These are phyloP conservation scores for Erannis defoliaria DNA, from an alignment of 2,888 invertebrate species.

Conservation along the genomic window DNA sequence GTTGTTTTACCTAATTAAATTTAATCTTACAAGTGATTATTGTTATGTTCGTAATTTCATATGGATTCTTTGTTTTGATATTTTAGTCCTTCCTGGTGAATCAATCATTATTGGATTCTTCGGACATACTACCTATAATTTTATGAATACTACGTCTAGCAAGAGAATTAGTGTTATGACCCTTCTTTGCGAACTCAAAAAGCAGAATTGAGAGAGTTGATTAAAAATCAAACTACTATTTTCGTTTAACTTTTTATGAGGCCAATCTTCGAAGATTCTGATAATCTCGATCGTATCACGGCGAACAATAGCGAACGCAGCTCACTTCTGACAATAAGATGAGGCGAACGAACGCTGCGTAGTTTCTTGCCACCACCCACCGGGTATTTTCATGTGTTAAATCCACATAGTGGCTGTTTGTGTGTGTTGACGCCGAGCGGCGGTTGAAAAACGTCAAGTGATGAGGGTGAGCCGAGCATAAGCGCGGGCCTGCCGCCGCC, in stretches of 20 bases:
- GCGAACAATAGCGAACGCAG: constrained; percentile 56
- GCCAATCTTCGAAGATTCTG: constrained; percentile 40
- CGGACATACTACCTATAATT: too few species aligned
- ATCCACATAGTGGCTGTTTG: constrained; percentile 52
- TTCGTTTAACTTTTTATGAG: constrained; percentile 32
- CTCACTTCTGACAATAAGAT: constrained; percentile 59
- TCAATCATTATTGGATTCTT: not conserved
- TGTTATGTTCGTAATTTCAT: constrained; percentile 4
- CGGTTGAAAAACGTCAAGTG: constrained; percentile 63
- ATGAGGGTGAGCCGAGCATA: constrained; percentile 59
- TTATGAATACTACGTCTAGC: too few species aligned
- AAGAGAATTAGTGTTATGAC: too few species aligned
- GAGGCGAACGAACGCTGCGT: constrained; percentile 69
- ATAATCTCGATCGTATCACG: constrained; percentile 49
- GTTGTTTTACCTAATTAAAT: constrained; percentile 37
- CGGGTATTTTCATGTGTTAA: constrained; percentile 60
- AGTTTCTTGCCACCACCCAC: constrained; percentile 63
- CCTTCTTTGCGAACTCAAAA: not conserved
- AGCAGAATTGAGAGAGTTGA: constrained; percentile 1
- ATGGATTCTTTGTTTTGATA: constrained; percentile 7
- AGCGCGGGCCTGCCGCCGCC: constrained; percentile 39
- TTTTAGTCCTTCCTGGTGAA: not conserved
- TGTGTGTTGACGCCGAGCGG: constrained; percentile 52
- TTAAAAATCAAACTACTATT: constrained; percentile 18
- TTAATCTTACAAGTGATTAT: constrained; percentile 17